Base-by-base conservation (phyloP, 2,797 vertebrate species). In the Tarsius wallacei region DNA sequence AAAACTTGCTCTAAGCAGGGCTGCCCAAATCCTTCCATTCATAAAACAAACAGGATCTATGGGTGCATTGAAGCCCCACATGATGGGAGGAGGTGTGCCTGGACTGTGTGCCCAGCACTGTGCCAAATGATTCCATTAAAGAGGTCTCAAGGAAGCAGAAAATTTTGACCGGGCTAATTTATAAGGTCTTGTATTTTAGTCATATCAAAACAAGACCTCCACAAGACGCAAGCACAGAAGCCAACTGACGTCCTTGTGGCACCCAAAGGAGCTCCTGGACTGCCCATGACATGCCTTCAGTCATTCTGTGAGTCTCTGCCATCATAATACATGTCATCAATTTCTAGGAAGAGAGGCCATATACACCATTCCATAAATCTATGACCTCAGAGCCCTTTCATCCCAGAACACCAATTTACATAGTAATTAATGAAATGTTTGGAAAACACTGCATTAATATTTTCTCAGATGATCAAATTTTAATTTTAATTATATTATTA, bases 391-490 rank as follows among this genome's bases (percentile, higher is more conserved):
- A 93, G 86, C 49, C 55, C 61, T 93, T 83, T 91, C 71, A 84
- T 51, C 61, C 74, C 87, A 80, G 21, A 85, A 87, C 4, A 76
- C 14, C 17, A 90, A 36, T 47, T 93, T 95, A 96, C 5, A 93
- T 7, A 66, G 31, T 26, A 95, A 85, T 73, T 90, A 89, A 63
- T 76, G 12, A 85, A 68, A 90, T 81, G 42, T 47, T 86, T 86
- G 15, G 33, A 70, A 92, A 90, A 86, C 28, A 78, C 9, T 49
- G 63, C 53, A 86, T 24, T 36, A 77, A 77, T 81, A 42, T 85
- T 94, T 96, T 92, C 71, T 81, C 28, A 91, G 15, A 83, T 15
- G 12, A 87, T 81, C 90, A 84, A 92, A 93, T 59, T 91, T 85
- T 95, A 77, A 84, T 36, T 81, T 74, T 78, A 87, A 68, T 24